phyloP scores from a whole-genome alignment of 2,797 vertebrate species.

The Siniperca obscura region DNA sequence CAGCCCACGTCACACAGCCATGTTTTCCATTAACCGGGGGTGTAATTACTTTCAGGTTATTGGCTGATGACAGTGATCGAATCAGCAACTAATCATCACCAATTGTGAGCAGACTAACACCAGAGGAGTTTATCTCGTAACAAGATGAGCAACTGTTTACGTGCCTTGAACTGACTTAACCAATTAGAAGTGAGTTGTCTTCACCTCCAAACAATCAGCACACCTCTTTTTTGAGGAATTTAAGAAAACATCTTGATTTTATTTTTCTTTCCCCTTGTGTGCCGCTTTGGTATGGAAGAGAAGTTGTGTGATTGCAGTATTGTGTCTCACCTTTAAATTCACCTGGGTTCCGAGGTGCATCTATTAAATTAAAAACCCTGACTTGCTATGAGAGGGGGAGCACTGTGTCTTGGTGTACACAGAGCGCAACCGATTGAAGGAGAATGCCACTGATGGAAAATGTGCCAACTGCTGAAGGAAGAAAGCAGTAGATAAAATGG shows the following conservation, averaged over 20 bases:
- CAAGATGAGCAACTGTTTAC: constrained; percentile 57
- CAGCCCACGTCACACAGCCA: not conserved
- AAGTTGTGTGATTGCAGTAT: constrained; percentile 18
- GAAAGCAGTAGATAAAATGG: constrained; percentile 77
- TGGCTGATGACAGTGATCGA: constrained; percentile 29
- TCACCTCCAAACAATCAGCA: constrained; percentile 34
- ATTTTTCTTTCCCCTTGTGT: not conserved
- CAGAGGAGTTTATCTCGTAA: constrained; percentile 41
- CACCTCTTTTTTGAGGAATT: constrained; percentile 13
- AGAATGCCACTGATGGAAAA: constrained; percentile 82
- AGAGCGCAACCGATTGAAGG: constrained; percentile 72
- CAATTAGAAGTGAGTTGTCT: constrained; percentile 42
- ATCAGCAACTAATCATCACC: constrained; percentile 55
- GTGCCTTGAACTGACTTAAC: constrained; percentile 29
- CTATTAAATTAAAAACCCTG: constrained; percentile 59
- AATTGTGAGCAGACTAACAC: constrained; percentile 44
- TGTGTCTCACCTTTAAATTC: constrained; percentile 35
- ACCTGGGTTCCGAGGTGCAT: constrained; percentile 54
- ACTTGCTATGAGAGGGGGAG: constrained; percentile 49
- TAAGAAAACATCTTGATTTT: constrained; percentile 4
- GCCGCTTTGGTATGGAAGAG: not conserved
- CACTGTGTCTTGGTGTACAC: constrained; percentile 53
- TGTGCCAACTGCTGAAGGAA: constrained; percentile 73
- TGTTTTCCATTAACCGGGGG: constrained; percentile 23
- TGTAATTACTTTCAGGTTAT: constrained; percentile 52